A percentile compares a stretch with the other conserved stretches of the same genome.
phyloP scores from a whole-genome alignment of 2,888 invertebrate genomes.

The Schrankia costaestrigalis region DNA sequence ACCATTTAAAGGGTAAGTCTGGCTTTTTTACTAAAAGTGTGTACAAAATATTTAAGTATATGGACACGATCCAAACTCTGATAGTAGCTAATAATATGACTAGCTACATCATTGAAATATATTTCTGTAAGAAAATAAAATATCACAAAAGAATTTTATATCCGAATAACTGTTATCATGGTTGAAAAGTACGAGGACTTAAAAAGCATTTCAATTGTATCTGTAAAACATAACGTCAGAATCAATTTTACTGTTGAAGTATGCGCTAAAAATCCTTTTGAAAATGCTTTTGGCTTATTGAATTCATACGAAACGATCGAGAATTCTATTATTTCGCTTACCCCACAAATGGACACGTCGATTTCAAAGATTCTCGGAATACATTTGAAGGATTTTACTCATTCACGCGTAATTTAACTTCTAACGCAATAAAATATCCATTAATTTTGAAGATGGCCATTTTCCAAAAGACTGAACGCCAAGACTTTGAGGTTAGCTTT shows the following conservation, averaged over 20 bases:
- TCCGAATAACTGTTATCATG: conserved; percentile 36
- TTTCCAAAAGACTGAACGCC: conserved; percentile 63
- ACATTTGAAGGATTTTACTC: conserved; percentile 53
- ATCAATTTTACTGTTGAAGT: conserved; percentile 23
- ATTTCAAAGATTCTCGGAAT: conserved; percentile 41
- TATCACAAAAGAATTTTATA: too few species aligned
- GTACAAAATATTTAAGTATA: too few species aligned
- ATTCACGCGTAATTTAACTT: conserved; percentile 74
- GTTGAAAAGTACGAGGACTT: conserved; percentile 15
- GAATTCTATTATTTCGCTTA: conserved; percentile 31
- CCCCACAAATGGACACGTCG: conserved; percentile 36
- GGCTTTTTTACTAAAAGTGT: too few species aligned
- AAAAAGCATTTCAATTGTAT: conserved; percentile 19
- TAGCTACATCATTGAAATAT: too few species aligned
- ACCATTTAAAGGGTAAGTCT: too few species aligned
- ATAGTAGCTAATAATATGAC: too few species aligned
- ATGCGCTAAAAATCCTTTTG: conserved; percentile 29
- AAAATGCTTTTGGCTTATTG: conserved; percentile 31
- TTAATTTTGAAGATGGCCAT: conserved; percentile 75
- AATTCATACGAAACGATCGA: conserved; percentile 26
- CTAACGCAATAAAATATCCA: conserved; percentile 75
- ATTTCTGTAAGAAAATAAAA: too few species aligned
- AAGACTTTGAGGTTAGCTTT: conserved; percentile 57
- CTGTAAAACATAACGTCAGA: conserved; percentile 21
- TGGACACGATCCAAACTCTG: too few species aligned